Conservation (phyloP, 2,113 vertebrate species). For the Neodontobutis hainanensis region DNA sequence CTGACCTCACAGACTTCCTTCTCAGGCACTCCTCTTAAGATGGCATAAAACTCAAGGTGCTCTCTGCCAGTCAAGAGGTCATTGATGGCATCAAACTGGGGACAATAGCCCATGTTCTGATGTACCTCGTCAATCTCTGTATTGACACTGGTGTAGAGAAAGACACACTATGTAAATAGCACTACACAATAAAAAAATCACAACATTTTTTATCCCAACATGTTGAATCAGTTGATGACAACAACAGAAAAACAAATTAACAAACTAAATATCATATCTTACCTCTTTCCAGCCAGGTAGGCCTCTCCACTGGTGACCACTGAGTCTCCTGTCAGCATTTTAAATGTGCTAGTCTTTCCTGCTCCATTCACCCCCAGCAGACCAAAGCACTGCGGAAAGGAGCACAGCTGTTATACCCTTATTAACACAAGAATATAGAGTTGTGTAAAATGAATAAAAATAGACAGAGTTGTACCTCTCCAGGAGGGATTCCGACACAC, state of each 20-base stretch:
- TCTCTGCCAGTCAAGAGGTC: conserved; percentile 95
- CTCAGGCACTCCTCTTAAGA: conserved; percentile 93
- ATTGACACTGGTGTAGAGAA: conserved; percentile 80
- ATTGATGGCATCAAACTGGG: conserved; percentile 96
- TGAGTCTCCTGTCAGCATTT: conserved; percentile 97
- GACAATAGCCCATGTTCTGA: conserved; percentile 99
- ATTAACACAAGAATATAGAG: background rate
- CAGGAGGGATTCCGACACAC: conserved; percentile 95
- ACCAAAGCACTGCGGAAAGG: conserved; percentile 89
- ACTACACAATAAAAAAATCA: background rate
- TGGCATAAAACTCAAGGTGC: conserved; percentile 95
- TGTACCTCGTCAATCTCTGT: conserved; percentile 92
- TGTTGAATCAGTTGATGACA: no score
- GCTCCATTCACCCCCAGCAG: conserved; percentile 97
- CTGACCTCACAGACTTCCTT: conserved; percentile 97
- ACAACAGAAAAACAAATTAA: no score
- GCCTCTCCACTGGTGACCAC: conserved; percentile 92
- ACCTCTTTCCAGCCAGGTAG: conserved; percentile 94
- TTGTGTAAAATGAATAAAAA: background rate
- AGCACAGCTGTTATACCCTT: background rate
- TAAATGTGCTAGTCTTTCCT: conserved; percentile 97
- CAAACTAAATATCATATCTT: no score
- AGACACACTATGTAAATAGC: background rate
- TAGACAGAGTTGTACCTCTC: conserved; percentile 84
- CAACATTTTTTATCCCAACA: no score